These are phyloP conservation scores for Druceiella hillmani DNA, from an alignment of 2,888 invertebrate genomes.

Conservation along the genomic window DNA sequence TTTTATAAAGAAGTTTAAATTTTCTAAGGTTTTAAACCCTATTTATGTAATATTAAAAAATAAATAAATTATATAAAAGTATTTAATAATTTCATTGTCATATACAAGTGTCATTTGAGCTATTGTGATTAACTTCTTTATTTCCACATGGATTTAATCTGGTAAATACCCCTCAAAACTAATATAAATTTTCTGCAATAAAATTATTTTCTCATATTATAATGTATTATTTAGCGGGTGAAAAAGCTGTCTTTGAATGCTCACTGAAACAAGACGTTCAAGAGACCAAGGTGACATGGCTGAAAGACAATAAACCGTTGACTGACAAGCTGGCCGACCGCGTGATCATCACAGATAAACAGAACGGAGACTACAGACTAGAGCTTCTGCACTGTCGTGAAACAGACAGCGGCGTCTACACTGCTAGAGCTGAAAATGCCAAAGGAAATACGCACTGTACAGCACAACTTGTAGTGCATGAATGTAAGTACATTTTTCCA, in stretches of 20 bases:
- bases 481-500: slow-evolving; percentile 56
- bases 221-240: too few relatives aligned
- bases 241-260: slow-evolving; percentile 77
- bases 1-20: not conserved
- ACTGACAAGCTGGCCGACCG: slow-evolving; percentile 71
- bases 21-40: slow-evolving; percentile 7
- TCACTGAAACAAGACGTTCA: slow-evolving; percentile 57
- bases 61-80: too few relatives aligned
- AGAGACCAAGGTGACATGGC: slow-evolving; percentile 67
- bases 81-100: too few relatives aligned
- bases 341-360: slow-evolving; percentile 55
- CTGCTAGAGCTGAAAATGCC: slow-evolving; percentile 78
- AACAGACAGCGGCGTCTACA: slow-evolving; percentile 85
- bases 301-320: slow-evolving; percentile 82
- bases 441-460: slow-evolving; percentile 80
- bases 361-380: slow-evolving; percentile 59
- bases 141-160: too few relatives aligned
- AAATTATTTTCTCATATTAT: too few relatives aligned
- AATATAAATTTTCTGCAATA: too few relatives aligned
- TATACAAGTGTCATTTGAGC: too few relatives aligned
- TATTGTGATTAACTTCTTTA: too few relatives aligned
- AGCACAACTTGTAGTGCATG: slow-evolving; percentile 80
- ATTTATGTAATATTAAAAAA: slow-evolving; percentile 9
- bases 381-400: slow-evolving; percentile 69
- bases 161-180: too few relatives aligned